These are phyloP conservation scores for Halisarca cf. caerulea DNA, from an alignment of 37 sponge, comb jelly and placozoan species.

Conservation along the genomic window DNA sequence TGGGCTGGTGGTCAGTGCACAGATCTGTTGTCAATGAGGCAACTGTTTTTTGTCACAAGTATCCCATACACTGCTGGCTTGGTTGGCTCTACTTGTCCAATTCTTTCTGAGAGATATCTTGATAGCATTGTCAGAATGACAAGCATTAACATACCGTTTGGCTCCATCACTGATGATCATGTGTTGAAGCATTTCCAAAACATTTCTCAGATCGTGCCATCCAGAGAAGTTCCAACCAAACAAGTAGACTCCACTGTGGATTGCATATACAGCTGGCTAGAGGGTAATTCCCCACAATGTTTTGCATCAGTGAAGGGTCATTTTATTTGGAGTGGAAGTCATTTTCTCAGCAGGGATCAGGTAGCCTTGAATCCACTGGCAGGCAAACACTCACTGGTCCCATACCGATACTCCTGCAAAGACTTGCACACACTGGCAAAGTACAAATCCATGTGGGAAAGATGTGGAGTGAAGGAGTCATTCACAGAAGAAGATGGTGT, in stretches of 20 bases:
- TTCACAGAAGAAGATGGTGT: conserved; percentile 9
- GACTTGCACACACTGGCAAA: neutral
- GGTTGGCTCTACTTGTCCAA: conserved; percentile 37
- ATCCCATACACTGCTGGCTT: neutral
- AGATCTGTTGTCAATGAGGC: neutral
- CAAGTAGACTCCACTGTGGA: neutral
- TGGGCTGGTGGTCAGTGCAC: conserved; percentile 31
- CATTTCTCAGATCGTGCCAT: neutral
- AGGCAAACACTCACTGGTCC: neutral
- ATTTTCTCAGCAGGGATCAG: neutral
- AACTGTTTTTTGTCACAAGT: neutral
- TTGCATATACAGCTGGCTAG: neutral
- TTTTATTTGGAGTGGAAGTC: neutral
- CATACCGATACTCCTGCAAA: neutral
- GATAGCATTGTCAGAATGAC: neutral
- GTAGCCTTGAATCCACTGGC: neutral
- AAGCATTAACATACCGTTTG: neutral
- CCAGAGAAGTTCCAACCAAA: neutral
- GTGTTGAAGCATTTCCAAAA: conserved; percentile 11
- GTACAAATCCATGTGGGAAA: neutral
- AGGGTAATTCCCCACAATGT: neutral
- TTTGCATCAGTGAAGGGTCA: neutral
- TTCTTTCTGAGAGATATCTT: neutral
- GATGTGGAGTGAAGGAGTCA: neutral
- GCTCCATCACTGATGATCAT: neutral